These are phyloP conservation scores for Lasioglossum vierecki DNA, from an alignment of 2,888 invertebrate genomes.

Conservation along the genomic window DNA sequence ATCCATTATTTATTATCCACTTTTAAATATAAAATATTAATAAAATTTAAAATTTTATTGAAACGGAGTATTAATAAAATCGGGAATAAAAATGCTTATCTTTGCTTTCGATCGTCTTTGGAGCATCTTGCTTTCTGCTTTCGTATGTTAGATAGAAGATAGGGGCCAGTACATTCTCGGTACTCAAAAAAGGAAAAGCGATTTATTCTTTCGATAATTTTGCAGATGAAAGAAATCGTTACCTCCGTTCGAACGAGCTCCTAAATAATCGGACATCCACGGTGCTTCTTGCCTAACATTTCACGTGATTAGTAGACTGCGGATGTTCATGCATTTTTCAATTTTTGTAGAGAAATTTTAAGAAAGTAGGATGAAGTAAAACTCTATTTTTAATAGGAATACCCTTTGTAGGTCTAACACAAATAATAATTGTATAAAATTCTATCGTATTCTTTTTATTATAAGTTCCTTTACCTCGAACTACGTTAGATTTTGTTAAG, in stretches of 20 bases:
- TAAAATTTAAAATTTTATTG: too few species aligned
- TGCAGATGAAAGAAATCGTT: neutral
- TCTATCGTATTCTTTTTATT: too few species aligned
- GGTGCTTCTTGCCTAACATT: slow-evolving; percentile 5
- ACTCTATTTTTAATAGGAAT: too few species aligned
- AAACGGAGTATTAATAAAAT: neutral
- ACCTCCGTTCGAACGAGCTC: neutral
- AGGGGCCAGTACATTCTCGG: slow-evolving; percentile 8
- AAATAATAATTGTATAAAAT: too few species aligned
- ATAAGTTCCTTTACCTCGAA: too few species aligned
- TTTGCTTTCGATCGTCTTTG: slow-evolving; percentile 66
- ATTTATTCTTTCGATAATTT: neutral
- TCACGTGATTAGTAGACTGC: neutral
- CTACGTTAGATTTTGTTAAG: too few species aligned
- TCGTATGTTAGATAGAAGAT: slow-evolving; percentile 58
- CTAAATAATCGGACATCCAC: neutral
- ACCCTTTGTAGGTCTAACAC: too few species aligned
- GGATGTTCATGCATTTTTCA: too few species aligned
- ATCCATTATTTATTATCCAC: too few species aligned
- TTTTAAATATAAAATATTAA: too few species aligned
- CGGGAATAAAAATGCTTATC: slow-evolving; percentile 50
- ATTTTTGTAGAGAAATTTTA: too few species aligned
- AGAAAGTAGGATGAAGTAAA: too few species aligned
- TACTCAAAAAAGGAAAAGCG: slow-evolving; percentile 14
- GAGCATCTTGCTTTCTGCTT: slow-evolving; percentile 46